These are phyloP conservation scores for Theonella swinhoei DNA, from an alignment of 37 sponge, comb jelly and placozoan genomes.

Conservation along the genomic window DNA sequence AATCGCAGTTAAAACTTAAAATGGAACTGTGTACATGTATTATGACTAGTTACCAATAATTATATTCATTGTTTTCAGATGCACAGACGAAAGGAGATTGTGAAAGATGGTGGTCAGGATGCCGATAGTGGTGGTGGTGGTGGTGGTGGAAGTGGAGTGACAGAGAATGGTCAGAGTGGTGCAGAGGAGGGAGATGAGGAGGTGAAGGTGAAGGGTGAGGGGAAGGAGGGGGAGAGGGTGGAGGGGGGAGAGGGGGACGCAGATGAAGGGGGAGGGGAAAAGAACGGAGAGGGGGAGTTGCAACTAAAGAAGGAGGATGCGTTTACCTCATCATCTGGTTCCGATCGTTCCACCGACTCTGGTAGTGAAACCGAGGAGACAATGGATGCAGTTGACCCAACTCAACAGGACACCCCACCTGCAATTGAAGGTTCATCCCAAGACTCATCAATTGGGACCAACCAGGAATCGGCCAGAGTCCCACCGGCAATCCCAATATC, in stretches of 20 bases:
- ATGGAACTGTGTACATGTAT: too few species aligned
- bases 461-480: not conserved
- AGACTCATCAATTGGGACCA: not conserved
- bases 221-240: too few species aligned
- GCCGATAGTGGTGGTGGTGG: not conserved
- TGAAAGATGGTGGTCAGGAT: not conserved
- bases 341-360: not conserved
- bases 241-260: too few species aligned
- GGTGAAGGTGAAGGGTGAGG: not conserved
- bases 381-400: not conserved
- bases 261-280: not conserved
- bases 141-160: not conserved
- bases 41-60: too few species aligned
- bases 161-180: not conserved
- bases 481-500: not conserved
- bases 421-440: not conserved
- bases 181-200: not conserved
- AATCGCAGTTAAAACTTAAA: too few species aligned
- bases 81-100: not conserved
- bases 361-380: not conserved
- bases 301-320: not conserved
- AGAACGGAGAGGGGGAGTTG: not conserved
- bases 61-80: too few species aligned
- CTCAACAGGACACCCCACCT: not conserved
- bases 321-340: not conserved